A percentile compares a stretch with the other conserved stretches of the same genome.
Evolutionary conservation across 2,113 vertebrate species (phyloP).

Genomic region (Protomyctophum bolini): DNA sequence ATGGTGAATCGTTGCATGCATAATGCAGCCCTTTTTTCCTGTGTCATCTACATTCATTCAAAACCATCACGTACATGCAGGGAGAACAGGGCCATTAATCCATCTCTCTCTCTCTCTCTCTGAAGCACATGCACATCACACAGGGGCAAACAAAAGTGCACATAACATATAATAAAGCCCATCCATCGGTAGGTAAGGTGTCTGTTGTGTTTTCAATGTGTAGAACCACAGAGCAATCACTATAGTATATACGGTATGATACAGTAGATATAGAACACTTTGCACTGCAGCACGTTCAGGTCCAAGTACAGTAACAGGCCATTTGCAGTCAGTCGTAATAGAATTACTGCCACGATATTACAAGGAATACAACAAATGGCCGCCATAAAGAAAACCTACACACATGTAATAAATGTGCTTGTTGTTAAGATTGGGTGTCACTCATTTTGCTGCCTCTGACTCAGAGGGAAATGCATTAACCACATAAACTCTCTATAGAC

Average conservation of each 20-base stretch:
- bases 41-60: slow-evolving; percentile 78
- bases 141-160: slow-evolving; percentile 59
- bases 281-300: slow-evolving; percentile 54
- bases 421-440: slow-evolving; percentile 26
- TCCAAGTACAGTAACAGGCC: slow-evolving; percentile 34
- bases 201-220: not conserved
- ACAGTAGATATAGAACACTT: slow-evolving; percentile 36
- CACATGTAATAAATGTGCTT: slow-evolving; percentile 24
- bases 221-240: slow-evolving; percentile 34
- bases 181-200: no score
- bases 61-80: slow-evolving; percentile 60
- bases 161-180: slow-evolving; percentile 46
- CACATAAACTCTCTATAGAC: no score
- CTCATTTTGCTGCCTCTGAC: slow-evolving; percentile 44
- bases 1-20: slow-evolving; percentile 77
- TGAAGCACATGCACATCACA: slow-evolving; percentile 16
- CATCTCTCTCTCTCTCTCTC: slow-evolving; percentile 37
- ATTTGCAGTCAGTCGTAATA: slow-evolving; percentile 31
- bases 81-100: slow-evolving; percentile 65
- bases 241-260: no score
- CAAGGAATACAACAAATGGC: slow-evolving; percentile 35
- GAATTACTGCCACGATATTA: slow-evolving; percentile 34
- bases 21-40: slow-evolving; percentile 78
- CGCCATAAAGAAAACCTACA: no score
- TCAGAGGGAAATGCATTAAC: slow-evolving; percentile 42